These are phyloP conservation scores for Drosophila mauritiana DNA, from an alignment of 1,140 invertebrate genomes.

Conservation along the genomic window DNA sequence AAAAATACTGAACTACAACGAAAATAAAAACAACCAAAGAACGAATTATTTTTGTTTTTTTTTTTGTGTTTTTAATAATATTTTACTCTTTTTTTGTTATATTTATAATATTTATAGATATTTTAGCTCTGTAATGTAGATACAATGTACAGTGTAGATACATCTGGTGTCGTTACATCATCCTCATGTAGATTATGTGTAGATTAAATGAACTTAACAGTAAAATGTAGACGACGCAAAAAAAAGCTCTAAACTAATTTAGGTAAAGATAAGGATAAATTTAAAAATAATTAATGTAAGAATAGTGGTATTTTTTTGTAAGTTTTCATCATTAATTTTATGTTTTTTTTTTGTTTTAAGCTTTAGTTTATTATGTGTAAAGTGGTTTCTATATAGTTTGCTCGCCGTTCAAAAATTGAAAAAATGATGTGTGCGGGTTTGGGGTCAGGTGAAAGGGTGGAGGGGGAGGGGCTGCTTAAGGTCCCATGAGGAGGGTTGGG, in stretches of 20 bases:
- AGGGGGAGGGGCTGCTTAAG: not conserved
- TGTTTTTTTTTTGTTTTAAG: conserved; percentile 21
- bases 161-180: conserved; percentile 56
- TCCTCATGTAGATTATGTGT: conserved; percentile 44
- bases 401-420: conserved; percentile 57
- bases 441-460: not conserved
- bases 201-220: conserved; percentile 70
- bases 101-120: conserved; percentile 73
- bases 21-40: conserved; percentile 18
- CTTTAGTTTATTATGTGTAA: conserved; percentile 30
- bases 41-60: conserved; percentile 50
- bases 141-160: conserved; percentile 76
- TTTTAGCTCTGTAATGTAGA: conserved; percentile 75
- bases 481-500: not conserved
- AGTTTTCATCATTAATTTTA: conserved; percentile 40
- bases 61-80: conserved; percentile 72
- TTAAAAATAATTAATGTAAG: conserved; percentile 77
- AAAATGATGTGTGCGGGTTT: conserved; percentile 18
- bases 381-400: conserved; percentile 56
- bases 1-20: conserved; percentile 37
- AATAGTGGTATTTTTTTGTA: conserved; percentile 56
- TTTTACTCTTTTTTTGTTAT: conserved; percentile 81
- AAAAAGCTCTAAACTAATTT: conserved; percentile 70
- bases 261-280: conserved; percentile 53
- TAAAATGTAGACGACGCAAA: conserved; percentile 69